These are phyloP conservation scores for Philypnodon macrostomus DNA, from an alignment of 2,797 vertebrate species.

Conservation along the genomic window DNA sequence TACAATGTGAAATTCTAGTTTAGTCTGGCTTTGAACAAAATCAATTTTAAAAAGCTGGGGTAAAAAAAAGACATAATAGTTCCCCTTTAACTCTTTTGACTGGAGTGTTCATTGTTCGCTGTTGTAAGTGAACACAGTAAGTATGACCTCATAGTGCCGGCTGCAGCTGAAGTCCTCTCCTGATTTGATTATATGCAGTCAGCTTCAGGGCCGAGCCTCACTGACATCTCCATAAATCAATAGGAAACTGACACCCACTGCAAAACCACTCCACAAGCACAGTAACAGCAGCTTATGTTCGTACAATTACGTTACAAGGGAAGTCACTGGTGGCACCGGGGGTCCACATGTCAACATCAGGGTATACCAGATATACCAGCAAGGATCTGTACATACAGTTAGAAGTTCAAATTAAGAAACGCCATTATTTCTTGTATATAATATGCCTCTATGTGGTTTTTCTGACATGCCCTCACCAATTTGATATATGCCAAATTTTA, in stretches of 20 bases:
- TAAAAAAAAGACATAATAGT: not conserved
- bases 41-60: no score
- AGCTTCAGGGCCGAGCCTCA: slow-evolving; percentile 21
- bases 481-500: no score
- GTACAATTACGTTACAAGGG: slow-evolving; percentile 35
- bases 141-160: slow-evolving; percentile 34
- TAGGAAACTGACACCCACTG: slow-evolving; percentile 38
- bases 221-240: slow-evolving; percentile 40
- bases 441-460: no score
- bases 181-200: slow-evolving; percentile 53
- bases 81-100: slow-evolving; percentile 16
- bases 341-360: slow-evolving; percentile 13
- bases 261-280: slow-evolving; percentile 8
- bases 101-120: slow-evolving; percentile 5
- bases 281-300: slow-evolving; percentile 23
- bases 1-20: no score
- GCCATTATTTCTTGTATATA: no score
- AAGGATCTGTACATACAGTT: not conserved
- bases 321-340: slow-evolving; percentile 21
- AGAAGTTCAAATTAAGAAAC: no score
- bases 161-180: slow-evolving; percentile 34
- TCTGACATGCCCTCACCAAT: no score
- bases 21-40: no score
- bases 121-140: no score
- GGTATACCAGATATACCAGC: slow-evolving; percentile 6